Evolutionary conservation across 2,888 invertebrate species (phyloP), one percentile per base, ranked within the genome.

Genomic region (Tridacna crocea): DNA sequence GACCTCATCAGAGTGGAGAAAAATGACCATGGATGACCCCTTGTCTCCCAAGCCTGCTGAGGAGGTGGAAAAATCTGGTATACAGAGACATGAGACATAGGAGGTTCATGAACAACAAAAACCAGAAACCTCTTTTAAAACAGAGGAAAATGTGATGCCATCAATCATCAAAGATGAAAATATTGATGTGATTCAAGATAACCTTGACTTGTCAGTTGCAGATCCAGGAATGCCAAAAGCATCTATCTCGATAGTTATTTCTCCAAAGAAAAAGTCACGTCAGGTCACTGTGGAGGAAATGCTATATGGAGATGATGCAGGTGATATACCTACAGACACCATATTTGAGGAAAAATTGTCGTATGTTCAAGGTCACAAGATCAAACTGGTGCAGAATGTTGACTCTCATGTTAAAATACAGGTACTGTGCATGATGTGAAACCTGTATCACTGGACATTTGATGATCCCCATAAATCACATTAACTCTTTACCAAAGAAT

Each of bases 251-350:
- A 70, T 77, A 51, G 77, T 79, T 11, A 77, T 81, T 46, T 79
- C 84, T 12, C 84, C 84, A 22, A 79, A 65, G 73, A 86, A 85
- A 75, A 85, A 83, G 72, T 79, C 77, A n/a, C 65, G 81, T 6
- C 77, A 19, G 26, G 79, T 82, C 24, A 86, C 81, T 8, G 75
- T 68, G 24, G 79, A 83, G 55, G 81, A 86, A 55, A 86, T 86
- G 85, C 48, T 85, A 17, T 86, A 77, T 77, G 85, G 85, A 15
- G 80, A 85, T 36, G 61, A 51, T 6, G 13, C 15, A 6, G 13
- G 73, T 61, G 27, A 60, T 15, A 36, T 36, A 36, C 3, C 36
- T 36, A 8, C 36, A 4, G 36, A 36, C 36, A 36, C 36, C 2
- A 36, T 36, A 36, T 36, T 36, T 36, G 36, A 36, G 36, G 36